These are phyloP conservation scores for Ecdyonurus torrentis DNA, from an alignment of 2,888 invertebrate species.

Conservation along the genomic window DNA sequence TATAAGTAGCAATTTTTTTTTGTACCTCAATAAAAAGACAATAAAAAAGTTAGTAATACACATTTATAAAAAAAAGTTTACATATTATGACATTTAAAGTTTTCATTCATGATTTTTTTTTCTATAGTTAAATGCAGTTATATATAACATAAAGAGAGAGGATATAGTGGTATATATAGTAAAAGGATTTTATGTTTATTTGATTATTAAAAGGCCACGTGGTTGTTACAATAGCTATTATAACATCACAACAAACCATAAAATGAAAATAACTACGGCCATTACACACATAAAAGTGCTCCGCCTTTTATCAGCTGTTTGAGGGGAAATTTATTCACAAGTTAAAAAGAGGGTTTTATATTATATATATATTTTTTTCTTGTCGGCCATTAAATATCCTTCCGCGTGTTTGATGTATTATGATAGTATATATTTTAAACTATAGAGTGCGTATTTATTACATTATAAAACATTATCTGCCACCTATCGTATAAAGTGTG, in stretches of 20 bases:
- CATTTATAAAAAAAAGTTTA: background rate
- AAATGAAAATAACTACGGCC: conserved; percentile 15
- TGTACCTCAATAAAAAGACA: background rate
- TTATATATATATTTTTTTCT: no score
- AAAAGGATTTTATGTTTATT: background rate
- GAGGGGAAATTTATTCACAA: background rate
- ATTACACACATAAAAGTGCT: conserved; percentile 21
- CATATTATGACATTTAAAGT: background rate
- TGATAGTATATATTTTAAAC: background rate
- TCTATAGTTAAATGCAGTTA: background rate
- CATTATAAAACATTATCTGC: background rate
- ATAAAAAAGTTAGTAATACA: background rate
- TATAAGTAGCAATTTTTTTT: background rate
- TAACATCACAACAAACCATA: conserved; percentile 16
- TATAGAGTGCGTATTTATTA: background rate
- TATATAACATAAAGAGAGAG: no score
- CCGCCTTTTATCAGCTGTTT: conserved; percentile 21
- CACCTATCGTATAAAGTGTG: background rate
- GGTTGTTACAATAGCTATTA: conserved; percentile 1
- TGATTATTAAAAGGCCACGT: conserved; percentile 1
- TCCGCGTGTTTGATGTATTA: no score
- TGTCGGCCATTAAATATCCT: background rate
- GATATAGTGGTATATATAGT: no score
- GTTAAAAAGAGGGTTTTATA: background rate
- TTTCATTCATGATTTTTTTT: background rate